phyloP scores from a whole-genome alignment of 2,113 vertebrate genomes.

The Castor canadensis region DNA sequence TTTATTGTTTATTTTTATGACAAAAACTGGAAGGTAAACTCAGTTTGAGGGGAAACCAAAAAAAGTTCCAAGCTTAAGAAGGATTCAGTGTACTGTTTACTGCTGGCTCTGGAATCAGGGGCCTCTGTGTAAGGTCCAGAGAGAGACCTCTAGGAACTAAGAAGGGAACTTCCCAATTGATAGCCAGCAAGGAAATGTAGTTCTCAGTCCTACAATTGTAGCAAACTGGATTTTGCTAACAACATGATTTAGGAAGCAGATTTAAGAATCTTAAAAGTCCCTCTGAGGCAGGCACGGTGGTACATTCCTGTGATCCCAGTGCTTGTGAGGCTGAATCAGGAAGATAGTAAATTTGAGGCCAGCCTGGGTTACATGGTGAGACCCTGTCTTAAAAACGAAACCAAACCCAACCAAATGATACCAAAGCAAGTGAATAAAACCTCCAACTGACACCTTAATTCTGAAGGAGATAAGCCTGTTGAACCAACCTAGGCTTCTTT shows the following conservation, averaged over 20 bases:
- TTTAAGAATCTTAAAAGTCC: not conserved
- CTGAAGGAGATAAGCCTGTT: not conserved
- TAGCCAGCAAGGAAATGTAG: not conserved
- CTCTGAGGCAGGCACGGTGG: not conserved
- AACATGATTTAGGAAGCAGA: not conserved
- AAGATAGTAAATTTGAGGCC: too few relatives aligned
- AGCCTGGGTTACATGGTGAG: too few relatives aligned
- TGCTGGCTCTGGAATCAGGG: not conserved
- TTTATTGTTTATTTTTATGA: not conserved
- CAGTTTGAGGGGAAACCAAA: not conserved
- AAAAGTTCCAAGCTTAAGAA: not conserved
- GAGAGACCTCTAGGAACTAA: not conserved
- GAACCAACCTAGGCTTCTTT: not conserved
- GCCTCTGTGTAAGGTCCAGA: not conserved
- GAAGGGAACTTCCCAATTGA: not conserved
- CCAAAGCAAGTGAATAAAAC: too few relatives aligned
- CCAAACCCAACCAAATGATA: too few relatives aligned
- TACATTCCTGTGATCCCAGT: not conserved
- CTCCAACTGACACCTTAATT: not conserved
- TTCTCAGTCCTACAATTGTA: not conserved
- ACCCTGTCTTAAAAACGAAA: too few relatives aligned
- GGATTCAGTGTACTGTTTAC: not conserved
- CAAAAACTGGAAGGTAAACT: not conserved
- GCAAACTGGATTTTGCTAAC: not conserved
- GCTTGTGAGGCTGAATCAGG: not conserved